phyloP scores from a whole-genome alignment of 2,113 vertebrate species.

The Coptodon rendalli region DNA sequence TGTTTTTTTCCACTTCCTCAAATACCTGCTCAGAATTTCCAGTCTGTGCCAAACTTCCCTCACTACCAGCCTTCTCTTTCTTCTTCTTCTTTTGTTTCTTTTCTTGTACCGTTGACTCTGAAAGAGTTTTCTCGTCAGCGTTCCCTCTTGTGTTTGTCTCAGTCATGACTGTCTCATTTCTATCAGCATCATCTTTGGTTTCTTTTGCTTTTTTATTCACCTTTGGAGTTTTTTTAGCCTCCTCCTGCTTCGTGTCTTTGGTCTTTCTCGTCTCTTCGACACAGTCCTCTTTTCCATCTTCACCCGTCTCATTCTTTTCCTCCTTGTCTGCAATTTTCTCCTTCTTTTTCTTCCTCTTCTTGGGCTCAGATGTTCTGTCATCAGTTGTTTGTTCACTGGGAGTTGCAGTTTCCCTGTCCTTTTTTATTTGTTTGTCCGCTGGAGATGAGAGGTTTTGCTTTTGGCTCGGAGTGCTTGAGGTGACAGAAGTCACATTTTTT shows the following conservation, averaged over 20 bases:
- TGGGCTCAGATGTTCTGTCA: neutral
- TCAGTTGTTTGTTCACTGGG: neutral
- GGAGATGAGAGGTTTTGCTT: neutral
- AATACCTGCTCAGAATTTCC: neutral
- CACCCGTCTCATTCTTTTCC: neutral
- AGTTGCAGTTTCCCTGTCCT: neutral
- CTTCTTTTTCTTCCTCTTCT: constrained; percentile 34
- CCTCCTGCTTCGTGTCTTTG: neutral
- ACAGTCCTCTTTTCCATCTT: neutral
- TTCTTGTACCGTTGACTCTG: neutral
- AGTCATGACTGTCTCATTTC: neutral
- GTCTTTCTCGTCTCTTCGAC: neutral
- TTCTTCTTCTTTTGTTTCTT: constrained; percentile 46
- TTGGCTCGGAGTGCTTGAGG: neutral
- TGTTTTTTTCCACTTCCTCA: neutral
- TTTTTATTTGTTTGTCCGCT: neutral
- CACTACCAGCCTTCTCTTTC: neutral
- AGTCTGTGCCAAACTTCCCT: neutral
- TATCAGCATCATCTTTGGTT: neutral
- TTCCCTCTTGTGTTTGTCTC: neutral
- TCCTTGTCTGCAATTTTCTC: neutral
- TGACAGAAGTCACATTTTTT: neutral
- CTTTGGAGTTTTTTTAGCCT: neutral
- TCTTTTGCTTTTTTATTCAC: neutral
- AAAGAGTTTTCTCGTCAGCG: neutral